Conservation (phyloP, 2,888 invertebrate species). For the Leptarthrus brevirostris region DNA sequence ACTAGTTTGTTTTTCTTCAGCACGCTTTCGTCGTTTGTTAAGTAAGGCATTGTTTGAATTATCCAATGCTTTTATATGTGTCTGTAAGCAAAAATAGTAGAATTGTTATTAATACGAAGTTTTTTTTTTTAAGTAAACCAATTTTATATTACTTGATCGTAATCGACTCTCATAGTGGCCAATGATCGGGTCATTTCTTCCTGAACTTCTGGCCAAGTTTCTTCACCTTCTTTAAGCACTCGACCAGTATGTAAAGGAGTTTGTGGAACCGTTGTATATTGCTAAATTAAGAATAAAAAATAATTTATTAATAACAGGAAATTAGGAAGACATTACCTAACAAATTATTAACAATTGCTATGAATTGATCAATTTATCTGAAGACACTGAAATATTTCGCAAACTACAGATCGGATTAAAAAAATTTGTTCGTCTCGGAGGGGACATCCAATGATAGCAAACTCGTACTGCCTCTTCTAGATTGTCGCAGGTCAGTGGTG, state of each 20-base stretch:
- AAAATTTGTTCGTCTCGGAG: no score
- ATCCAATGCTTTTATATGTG: slow-evolving; percentile 92
- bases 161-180: slow-evolving; percentile 98
- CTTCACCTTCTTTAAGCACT: slow-evolving; percentile 89
- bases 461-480: no score
- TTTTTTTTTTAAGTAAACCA: background rate
- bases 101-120: background rate
- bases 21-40: slow-evolving; percentile 80
- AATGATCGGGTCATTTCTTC: slow-evolving; percentile 98
- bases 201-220: slow-evolving; percentile 97
- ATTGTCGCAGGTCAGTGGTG: no score
- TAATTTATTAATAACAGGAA: background rate
- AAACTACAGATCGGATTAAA: background rate
- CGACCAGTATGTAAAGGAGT: slow-evolving; percentile 93
- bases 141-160: slow-evolving; percentile 80
- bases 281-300: slow-evolving; percentile 53
- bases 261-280: slow-evolving; percentile 88
- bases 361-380: background rate
- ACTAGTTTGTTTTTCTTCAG: slow-evolving; percentile 59
- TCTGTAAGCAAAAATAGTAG: slow-evolving; percentile 67
- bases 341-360: background rate
- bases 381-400: no score
- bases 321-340: background rate
- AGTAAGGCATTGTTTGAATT: slow-evolving; percentile 93
- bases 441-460: no score